phyloP scores from a whole-genome alignment of 2,113 vertebrate genomes.

The Tenrec ecaudatus region DNA sequence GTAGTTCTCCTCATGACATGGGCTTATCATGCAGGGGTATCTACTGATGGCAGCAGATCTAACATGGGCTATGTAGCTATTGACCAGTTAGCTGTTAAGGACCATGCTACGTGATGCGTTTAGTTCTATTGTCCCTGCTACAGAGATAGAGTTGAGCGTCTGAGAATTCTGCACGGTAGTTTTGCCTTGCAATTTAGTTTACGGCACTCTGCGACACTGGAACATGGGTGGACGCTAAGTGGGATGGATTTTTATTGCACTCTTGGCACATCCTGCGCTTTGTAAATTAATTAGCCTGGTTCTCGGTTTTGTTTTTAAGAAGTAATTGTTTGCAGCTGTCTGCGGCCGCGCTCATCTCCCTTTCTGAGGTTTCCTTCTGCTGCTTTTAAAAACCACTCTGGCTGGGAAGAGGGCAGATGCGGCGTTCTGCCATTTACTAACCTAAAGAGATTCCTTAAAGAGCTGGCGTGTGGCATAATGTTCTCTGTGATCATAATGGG shows the following conservation, averaged over 20 bases:
- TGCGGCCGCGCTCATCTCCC: slow-evolving; percentile 28
- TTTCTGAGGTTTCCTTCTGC: slow-evolving; percentile 46
- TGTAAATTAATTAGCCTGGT: slow-evolving; percentile 73
- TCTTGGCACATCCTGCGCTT: slow-evolving; percentile 67
- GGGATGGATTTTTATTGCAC: slow-evolving; percentile 73
- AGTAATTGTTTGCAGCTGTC: slow-evolving; percentile 69
- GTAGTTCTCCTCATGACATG: too few species aligned
- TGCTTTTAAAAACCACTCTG: slow-evolving; percentile 65
- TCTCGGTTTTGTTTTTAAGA: slow-evolving; percentile 67
- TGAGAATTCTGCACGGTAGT: slow-evolving; percentile 35
- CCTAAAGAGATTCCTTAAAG: slow-evolving; percentile 47
- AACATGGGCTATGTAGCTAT: background rate
- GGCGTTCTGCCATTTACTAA: slow-evolving; percentile 63
- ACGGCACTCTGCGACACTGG: slow-evolving; percentile 59
- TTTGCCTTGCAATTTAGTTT: slow-evolving; percentile 59
- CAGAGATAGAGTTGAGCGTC: slow-evolving; percentile 30
- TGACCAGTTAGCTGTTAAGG: slow-evolving; percentile 54
- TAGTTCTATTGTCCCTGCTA: slow-evolving; percentile 64
- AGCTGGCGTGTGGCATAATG: slow-evolving; percentile 52
- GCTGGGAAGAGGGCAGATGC: slow-evolving; percentile 16
- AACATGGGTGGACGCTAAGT: slow-evolving; percentile 58
- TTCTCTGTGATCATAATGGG: slow-evolving; percentile 54
- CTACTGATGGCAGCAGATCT: background rate
- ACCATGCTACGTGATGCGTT: slow-evolving; percentile 12
- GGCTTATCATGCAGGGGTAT: background rate